Conservation (phyloP, 2,888 invertebrate species). For the Cynaeus angustus region DNA sequence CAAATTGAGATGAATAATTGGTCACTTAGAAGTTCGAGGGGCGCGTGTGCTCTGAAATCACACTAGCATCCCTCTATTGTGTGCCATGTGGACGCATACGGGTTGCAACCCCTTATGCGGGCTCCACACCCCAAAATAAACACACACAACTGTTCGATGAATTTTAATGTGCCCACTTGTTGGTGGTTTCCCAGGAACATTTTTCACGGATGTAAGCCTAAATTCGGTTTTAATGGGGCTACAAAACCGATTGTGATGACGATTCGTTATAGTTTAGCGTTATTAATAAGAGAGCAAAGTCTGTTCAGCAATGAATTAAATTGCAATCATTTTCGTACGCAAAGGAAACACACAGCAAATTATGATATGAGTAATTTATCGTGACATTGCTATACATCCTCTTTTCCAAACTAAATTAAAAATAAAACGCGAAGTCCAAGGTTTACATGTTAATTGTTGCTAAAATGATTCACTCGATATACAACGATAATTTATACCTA, state of each 20-base stretch:
- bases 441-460: conserved; percentile 44
- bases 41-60: conserved; percentile 38
- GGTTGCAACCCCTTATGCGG: conserved; percentile 38
- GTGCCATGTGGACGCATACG: conserved; percentile 37
- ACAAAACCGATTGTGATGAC: conserved; percentile 11
- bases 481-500: conserved; percentile 18
- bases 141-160: conserved; percentile 23
- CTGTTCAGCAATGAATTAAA: conserved; percentile 12
- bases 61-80: conserved; percentile 28
- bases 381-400: conserved; percentile 51
- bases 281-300: no score
- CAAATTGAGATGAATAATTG: conserved; percentile 42
- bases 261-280: no score
- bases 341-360: conserved; percentile 45
- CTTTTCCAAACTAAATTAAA: conserved; percentile 48
- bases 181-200: conserved; percentile 30
- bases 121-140: conserved; percentile 36
- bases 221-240: conserved; percentile 14
- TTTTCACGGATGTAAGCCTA: conserved; percentile 4
- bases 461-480: conserved; percentile 43
- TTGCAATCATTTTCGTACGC: conserved; percentile 33
- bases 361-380: conserved; percentile 52
- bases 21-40: conserved; percentile 31
- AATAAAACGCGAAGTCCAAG: conserved; percentile 51
- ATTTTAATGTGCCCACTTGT: conserved; percentile 33